Percentiles rank a stretch among this genome's conserved stretches.
Conservation (phyloP, 2,888 invertebrate genomes). For the Ochropleura plecta region DNA sequence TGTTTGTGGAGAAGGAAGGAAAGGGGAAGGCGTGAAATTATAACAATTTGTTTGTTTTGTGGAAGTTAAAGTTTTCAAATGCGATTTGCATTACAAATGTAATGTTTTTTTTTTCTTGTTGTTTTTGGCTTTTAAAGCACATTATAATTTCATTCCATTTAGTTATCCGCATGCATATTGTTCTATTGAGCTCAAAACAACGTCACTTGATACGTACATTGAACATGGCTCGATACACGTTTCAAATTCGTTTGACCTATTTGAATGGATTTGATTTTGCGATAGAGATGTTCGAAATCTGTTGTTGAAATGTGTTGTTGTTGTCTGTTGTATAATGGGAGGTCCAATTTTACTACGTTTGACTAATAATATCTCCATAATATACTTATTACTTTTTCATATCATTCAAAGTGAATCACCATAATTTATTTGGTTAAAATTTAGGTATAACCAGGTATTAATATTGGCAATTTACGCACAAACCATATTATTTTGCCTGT, state of each 20-base stretch:
- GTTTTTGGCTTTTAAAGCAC: no score
- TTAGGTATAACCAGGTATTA: no score
- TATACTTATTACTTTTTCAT: no score
- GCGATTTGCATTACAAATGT: background rate
- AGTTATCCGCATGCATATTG: background rate
- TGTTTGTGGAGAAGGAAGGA: background rate
- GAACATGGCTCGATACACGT: background rate
- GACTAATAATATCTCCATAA: background rate
- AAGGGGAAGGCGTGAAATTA: background rate
- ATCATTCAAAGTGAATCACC: no score
- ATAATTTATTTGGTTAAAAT: no score
- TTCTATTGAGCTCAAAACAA: constrained; percentile 8
- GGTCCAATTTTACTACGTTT: background rate
- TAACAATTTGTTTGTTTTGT: constrained; percentile 21
- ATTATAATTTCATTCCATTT: no score
- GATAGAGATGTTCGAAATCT: background rate
- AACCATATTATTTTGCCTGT: no score
- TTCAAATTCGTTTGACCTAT: background rate
- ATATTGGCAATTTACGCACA: no score
- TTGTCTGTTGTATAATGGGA: background rate
- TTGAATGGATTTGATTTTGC: background rate
- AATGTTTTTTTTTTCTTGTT: no score
- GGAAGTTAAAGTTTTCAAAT: background rate
- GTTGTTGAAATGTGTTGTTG: no score
- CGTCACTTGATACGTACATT: background rate